Percentiles rank a stretch among this genome's conserved stretches.
Evolutionary conservation across 1,140 invertebrate species (phyloP).

Genomic region (Nymphalis io): DNA sequence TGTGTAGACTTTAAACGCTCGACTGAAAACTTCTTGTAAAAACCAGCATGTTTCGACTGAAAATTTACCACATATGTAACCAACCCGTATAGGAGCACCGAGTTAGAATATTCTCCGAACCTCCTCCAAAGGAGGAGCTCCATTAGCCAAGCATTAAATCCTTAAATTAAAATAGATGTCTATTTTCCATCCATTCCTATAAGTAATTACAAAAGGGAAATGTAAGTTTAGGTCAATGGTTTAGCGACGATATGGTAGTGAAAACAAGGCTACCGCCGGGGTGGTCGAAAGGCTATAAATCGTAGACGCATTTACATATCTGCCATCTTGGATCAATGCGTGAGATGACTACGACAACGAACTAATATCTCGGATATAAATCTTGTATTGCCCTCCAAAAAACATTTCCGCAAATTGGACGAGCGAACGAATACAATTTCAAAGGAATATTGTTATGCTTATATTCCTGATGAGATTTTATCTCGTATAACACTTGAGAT

Average conservation of each 20-base stretch:
- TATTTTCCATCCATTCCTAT: too few relatives aligned
- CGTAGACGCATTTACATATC: slow-evolving; percentile 32
- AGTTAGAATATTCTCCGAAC: too few relatives aligned
- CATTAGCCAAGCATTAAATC: too few relatives aligned
- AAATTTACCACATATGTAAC: too few relatives aligned
- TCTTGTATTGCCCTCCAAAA: slow-evolving; percentile 12
- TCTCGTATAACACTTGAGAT: not conserved
- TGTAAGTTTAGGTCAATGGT: not conserved
- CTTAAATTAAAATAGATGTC: not conserved
- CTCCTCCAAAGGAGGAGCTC: too few relatives aligned
- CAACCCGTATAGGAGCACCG: too few relatives aligned
- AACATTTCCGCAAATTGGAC: slow-evolving; percentile 19
- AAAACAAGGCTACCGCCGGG: slow-evolving; percentile 1
- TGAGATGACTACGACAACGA: slow-evolving; percentile 17
- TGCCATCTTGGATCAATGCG: slow-evolving; percentile 21
- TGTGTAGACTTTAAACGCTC: too few relatives aligned
- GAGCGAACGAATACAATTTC: not conserved
- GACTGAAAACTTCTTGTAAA: too few relatives aligned
- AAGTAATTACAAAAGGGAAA: not conserved
- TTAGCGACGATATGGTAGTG: not conserved
- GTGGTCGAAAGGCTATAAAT: slow-evolving; percentile 30
- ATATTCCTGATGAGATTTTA: not conserved
- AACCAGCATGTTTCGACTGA: too few relatives aligned
- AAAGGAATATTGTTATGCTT: not conserved
- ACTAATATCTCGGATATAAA: slow-evolving; percentile 20